phyloP scores from a whole-genome alignment of 2,888 invertebrate species.

The Gerris lacustris region DNA sequence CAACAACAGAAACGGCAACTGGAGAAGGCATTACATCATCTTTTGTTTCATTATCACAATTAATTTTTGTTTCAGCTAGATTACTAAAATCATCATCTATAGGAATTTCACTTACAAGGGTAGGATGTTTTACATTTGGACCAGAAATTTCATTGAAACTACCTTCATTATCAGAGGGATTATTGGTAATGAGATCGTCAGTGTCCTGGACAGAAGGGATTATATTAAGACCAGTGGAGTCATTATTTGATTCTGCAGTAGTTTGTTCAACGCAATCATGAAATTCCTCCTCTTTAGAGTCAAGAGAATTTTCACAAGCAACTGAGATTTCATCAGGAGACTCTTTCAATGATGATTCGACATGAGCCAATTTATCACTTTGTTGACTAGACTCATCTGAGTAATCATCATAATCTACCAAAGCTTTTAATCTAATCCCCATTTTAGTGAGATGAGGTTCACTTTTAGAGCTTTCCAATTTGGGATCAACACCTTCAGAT shows the following conservation, averaged over 20 bases:
- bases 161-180: not conserved
- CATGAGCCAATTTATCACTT: not conserved
- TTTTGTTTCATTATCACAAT: no score
- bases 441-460: not conserved
- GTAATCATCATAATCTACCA: constrained; percentile 1
- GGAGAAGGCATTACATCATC: no score
- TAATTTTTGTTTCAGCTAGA: no score
- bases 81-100: no score
- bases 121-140: no score
- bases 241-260: not conserved
- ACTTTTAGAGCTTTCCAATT: not conserved
- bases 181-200: not conserved
- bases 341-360: not conserved
- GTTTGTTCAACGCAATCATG: not conserved
- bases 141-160: no score
- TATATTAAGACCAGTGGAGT: not conserved
- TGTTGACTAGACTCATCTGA: not conserved
- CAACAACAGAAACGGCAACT: no score
- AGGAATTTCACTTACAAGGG: no score
- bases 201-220: not conserved
- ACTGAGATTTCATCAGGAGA: not conserved
- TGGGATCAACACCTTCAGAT: not conserved
- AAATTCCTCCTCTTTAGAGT: not conserved
- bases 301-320: constrained; percentile 1
- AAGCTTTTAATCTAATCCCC: not conserved